These are phyloP conservation scores for Mastigias papua DNA, from an alignment of 30 jellyfish, hydroid and myxozoan genomes.

Conservation along the genomic window DNA sequence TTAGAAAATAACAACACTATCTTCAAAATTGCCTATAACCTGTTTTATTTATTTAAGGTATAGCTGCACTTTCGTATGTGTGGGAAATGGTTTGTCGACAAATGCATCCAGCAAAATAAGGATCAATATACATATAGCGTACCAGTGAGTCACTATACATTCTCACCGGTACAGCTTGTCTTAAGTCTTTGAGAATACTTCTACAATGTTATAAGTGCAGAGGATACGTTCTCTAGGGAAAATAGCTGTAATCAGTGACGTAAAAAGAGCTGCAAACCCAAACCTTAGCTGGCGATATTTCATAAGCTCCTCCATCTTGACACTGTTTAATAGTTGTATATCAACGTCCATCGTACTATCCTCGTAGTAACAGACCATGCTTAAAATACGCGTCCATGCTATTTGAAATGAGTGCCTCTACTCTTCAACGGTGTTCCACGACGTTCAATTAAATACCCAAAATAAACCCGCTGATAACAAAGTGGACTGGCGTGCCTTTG, in stretches of 20 bases:
- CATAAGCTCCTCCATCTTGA: neutral
- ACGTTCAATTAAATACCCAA: neutral
- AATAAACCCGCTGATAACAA: constrained; percentile 28
- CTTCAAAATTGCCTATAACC: too few relatives aligned
- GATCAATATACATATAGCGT: too few relatives aligned
- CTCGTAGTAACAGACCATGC: neutral
- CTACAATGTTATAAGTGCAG: neutral
- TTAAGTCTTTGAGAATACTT: neutral
- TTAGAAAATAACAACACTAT: too few relatives aligned
- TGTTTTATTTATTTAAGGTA: too few relatives aligned
- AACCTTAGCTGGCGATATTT: constrained; percentile 7
- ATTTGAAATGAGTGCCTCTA: neutral
- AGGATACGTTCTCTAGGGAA: neutral
- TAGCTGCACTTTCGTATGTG: too few relatives aligned
- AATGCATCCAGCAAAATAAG: too few relatives aligned
- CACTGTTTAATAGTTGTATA: neutral
- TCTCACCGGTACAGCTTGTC: too few relatives aligned
- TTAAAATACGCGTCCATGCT: neutral
- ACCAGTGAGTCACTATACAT: too few relatives aligned
- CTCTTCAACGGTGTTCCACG: constrained; percentile 10
- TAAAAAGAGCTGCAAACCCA: neutral
- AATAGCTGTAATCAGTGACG: neutral
- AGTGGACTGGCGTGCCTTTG: constrained; percentile 6
- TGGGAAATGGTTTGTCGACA: too few relatives aligned
- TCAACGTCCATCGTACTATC: neutral